Conservation (phyloP, 1,140 invertebrate genomes). For the Limonius californicus region DNA sequence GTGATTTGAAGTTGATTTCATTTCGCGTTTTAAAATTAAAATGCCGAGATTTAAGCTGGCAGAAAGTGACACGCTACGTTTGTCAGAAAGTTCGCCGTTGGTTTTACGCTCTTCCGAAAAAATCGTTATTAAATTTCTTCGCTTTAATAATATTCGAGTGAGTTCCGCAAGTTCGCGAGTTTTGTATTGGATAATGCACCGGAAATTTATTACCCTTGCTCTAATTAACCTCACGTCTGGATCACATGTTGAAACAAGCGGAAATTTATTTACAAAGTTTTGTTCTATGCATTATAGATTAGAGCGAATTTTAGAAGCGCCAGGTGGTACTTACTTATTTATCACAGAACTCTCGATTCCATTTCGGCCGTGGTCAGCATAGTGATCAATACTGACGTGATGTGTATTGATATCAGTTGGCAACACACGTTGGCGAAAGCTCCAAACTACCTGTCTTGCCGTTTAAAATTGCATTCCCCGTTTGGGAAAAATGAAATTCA, state of each 20-base stretch:
- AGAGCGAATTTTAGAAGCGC: conserved; percentile 7
- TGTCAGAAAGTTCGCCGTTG: too few species aligned
- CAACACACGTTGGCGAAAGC: conserved; percentile 4
- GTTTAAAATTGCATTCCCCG: not conserved
- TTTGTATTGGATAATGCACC: not conserved
- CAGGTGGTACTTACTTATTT: conserved; percentile 12
- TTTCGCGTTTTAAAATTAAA: too few species aligned
- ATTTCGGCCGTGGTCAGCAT: conserved; percentile 13
- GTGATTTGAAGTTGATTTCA: too few species aligned
- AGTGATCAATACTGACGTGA: conserved; percentile 15
- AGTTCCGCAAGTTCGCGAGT: not conserved
- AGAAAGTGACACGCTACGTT: too few species aligned
- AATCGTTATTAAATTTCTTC: not conserved
- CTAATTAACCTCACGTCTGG: not conserved
- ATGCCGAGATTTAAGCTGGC: too few species aligned
- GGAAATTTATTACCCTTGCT: not conserved
- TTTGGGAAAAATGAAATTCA: too few species aligned
- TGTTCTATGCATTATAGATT: conserved; percentile 1
- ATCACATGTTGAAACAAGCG: not conserved
- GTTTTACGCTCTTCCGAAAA: too few species aligned
- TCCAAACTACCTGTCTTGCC: not conserved
- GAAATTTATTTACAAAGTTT: conserved; percentile 1
- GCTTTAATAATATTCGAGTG: not conserved
- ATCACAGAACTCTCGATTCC: conserved; percentile 10
- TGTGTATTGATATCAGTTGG: conserved; percentile 15